Base-by-base conservation (phyloP, 1,140 invertebrate genomes). In the Orius laevigatus region DNA sequence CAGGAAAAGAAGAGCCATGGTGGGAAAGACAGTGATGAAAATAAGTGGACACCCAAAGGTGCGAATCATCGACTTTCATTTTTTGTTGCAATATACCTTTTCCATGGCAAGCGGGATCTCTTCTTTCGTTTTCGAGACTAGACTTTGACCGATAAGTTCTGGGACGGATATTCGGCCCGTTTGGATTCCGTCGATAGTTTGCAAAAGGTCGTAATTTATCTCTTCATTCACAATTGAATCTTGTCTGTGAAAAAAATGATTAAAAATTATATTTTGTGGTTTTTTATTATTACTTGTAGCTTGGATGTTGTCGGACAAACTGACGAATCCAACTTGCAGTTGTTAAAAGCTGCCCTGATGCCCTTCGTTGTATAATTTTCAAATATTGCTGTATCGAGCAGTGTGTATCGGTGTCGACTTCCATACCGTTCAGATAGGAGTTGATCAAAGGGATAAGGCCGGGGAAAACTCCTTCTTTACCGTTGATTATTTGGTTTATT, bases 361-460 rank as follows among this genome's bases (percentile, higher is more conserved):
- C 92, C 57, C 92, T 71, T 53, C 78, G 73, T 61, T 89, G 79
- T 61, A 99, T 98, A 36, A 98, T 76, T 60, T 85, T 88, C 43
- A 98, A 73, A 69, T 99, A 99, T 66, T 96, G 87, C 64, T 89
- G 82, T 56, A 98, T 86, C 3, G 91, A 94, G 67, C 93, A 98
- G 60, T 92, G 85, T 18, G 89, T 94, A 63, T 95, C 91, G 5
- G 91, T 86, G 69, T 97, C 93, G 39, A 95, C 81, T 63, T 97
- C 91, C 77, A 96, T 88, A 41, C 79, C 81, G 48, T 78, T 79
- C 53, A 98, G 69, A 66, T 96, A 98, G 55, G 84, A 86, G 58
- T 91, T 81, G 33, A 98, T 90, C 44, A 98, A 65, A 6, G 92
- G 84, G 48, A 97, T 79, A 53, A 98, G 68, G n/a, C 95, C 95